phyloP scores from a whole-genome alignment of 2,888 invertebrate genomes.

The Rhopalosiphum nymphaeae region DNA sequence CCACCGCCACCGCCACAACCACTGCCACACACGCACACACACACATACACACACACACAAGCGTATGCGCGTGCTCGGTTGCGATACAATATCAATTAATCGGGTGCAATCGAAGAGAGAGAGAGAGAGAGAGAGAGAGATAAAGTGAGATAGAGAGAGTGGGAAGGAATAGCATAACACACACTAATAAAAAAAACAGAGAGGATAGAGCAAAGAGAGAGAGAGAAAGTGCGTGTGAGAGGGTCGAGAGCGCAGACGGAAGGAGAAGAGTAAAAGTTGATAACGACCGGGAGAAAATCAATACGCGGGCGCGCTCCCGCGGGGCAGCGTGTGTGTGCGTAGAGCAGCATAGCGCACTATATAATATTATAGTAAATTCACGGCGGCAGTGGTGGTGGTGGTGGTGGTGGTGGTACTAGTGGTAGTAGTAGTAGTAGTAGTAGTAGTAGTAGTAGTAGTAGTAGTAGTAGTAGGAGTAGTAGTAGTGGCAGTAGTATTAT shows the following conservation, averaged over 20 bases:
- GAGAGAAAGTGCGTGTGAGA: not conserved
- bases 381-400: not conserved
- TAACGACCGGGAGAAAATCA: slow-evolving; percentile 64
- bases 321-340: not conserved
- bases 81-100: slow-evolving; percentile 55
- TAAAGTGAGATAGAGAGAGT: not conserved
- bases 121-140: not conserved
- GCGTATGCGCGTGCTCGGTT: not conserved
- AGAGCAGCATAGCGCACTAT: not conserved
- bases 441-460: not conserved
- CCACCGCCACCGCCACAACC: not conserved
- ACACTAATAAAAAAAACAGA: slow-evolving; percentile 21
- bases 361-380: not conserved
- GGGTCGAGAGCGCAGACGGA: not conserved
- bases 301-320: slow-evolving; percentile 52
- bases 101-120: not conserved
- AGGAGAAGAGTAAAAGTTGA: slow-evolving; percentile 61
- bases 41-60: not conserved
- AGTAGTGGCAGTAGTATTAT: not conserved
- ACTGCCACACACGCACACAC: not conserved
- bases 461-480: not conserved
- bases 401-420: not conserved
- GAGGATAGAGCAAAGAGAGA: not conserved
- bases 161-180: not conserved
- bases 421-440: not conserved